phyloP scores from a whole-genome alignment of 2,113 vertebrate genomes.

The Probosciger aterrimus region DNA sequence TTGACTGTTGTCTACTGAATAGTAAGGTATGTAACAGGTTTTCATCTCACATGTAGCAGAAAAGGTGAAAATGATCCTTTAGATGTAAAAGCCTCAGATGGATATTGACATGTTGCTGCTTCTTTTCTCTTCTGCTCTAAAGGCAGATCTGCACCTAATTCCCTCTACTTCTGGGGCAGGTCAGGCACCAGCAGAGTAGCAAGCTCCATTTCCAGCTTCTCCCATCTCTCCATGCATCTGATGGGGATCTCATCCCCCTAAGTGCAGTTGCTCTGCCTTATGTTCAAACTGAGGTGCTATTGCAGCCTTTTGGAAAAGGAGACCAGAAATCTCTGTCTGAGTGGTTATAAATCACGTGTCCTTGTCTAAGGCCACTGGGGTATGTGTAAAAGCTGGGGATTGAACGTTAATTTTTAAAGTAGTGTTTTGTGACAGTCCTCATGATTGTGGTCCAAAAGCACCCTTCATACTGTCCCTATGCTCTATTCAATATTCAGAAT shows the following conservation, averaged over 20 bases:
- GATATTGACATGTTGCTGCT: background rate
- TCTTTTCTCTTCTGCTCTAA: background rate
- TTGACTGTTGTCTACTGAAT: background rate
- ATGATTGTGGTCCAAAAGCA: background rate
- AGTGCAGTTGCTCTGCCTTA: background rate
- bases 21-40: conserved; percentile 35
- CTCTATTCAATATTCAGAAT: background rate
- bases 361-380: background rate
- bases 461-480: background rate
- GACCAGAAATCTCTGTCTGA: background rate
- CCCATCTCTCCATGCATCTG: background rate
- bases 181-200: background rate
- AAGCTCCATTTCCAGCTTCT: background rate
- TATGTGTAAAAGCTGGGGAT: background rate
- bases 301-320: background rate
- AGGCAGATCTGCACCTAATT: background rate
- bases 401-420: background rate
- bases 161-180: background rate
- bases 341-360: background rate
- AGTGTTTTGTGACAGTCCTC: background rate
- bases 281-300: background rate
- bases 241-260: fast-evolving
- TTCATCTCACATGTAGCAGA: background rate
- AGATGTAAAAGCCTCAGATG: background rate
- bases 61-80: background rate